Percentiles rank a stretch among this genome's conserved stretches.
These are phyloP conservation scores for Hyposoter didymator DNA, from an alignment of 2,888 invertebrate species.

Conservation along the genomic window DNA sequence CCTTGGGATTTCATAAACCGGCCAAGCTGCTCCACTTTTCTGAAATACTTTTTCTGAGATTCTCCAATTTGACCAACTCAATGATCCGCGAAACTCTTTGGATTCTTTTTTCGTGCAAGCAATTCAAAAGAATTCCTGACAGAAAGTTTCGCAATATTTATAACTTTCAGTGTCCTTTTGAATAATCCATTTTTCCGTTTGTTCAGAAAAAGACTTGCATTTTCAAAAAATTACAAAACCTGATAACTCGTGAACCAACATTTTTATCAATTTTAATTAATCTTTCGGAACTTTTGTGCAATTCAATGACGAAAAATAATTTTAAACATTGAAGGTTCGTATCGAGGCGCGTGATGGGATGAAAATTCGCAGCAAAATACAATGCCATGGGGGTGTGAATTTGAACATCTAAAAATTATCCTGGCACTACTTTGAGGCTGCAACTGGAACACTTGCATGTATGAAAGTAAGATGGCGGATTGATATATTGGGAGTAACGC, in stretches of 20 bases:
- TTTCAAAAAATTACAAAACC: neutral
- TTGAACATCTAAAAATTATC: neutral
- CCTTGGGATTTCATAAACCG: neutral
- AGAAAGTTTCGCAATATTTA: neutral
- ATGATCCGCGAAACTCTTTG: neutral
- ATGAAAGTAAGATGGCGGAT: neutral
- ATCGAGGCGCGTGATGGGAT: too few relatives aligned
- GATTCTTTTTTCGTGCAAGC: neutral
- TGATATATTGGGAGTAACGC: conserved; percentile 10
- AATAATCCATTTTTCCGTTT: neutral
- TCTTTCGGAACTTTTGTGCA: too few relatives aligned
- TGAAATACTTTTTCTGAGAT: neutral
- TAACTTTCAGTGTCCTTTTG: neutral
- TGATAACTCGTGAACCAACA: neutral
- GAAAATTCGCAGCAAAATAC: neutral
- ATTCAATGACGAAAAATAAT: too few relatives aligned
- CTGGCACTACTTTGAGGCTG: neutral
- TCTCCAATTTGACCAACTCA: neutral
- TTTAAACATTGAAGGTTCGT: too few relatives aligned
- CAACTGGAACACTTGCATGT: neutral
- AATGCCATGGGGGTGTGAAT: neutral
- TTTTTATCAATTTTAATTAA: neutral
- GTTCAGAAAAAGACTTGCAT: neutral
- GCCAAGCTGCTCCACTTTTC: too few relatives aligned
- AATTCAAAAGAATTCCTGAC: neutral